Evolutionary conservation across 1,140 invertebrate species (phyloP).

Genomic region (Platorchestia sp.): DNA sequence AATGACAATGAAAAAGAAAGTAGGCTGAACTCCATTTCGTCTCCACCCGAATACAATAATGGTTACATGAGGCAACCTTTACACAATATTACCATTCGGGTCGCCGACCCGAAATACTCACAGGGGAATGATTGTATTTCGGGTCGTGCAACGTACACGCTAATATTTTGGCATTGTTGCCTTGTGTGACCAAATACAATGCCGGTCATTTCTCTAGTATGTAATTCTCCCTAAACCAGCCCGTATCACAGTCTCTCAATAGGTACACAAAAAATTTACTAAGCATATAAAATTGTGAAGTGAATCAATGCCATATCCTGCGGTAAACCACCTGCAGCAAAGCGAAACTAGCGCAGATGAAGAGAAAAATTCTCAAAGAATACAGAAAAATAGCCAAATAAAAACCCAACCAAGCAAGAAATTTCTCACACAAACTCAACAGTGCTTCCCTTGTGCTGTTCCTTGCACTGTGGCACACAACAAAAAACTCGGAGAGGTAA

Average conservation of each 20-base stretch:
- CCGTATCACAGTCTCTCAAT: background rate
- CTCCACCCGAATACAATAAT: too few relatives aligned
- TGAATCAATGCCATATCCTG: background rate
- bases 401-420: background rate
- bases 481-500: background rate
- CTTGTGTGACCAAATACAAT: too few relatives aligned
- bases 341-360: background rate
- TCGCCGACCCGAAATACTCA: too few relatives aligned
- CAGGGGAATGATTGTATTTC: too few relatives aligned
- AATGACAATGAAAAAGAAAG: too few relatives aligned
- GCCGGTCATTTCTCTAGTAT: background rate
- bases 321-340: background rate
- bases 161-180: too few relatives aligned
- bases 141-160: too few relatives aligned
- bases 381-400: background rate
- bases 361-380: background rate
- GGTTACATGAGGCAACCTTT: too few relatives aligned
- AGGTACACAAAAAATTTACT: background rate
- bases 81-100: too few relatives aligned
- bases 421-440: background rate
- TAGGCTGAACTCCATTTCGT: too few relatives aligned
- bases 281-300: background rate
- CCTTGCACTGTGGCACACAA: background rate
- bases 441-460: background rate
- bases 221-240: background rate